Evolutionary conservation across 2,888 invertebrate species (phyloP), one percentile per base, ranked within the genome.

Genomic region (Steinernema hermaphroditum): DNA sequence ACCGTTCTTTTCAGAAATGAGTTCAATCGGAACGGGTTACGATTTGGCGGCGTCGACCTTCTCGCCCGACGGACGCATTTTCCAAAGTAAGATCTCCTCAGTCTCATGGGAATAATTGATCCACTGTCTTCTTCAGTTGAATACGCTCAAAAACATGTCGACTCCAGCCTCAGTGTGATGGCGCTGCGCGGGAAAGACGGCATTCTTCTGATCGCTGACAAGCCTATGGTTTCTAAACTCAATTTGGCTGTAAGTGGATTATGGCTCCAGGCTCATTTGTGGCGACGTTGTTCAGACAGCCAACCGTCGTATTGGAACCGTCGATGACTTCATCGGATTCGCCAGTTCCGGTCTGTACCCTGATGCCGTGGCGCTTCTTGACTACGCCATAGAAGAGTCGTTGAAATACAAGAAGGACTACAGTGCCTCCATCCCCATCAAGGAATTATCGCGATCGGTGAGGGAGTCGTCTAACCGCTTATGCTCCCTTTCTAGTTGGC

Each of bases 11-110:
- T 16, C 62, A 62, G 62, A 29, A n/a, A 94, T 94, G 94, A 94
- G 94, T 91, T 94, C 94, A 32, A 94, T 95, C 87, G 94, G 94
- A 81, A 94, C 94, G 78, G 94, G 94, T 81, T 99, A 99, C 88
- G 98, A 99, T 91, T 90, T 99, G 85, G 97, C 97, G 75, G 98
- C 98, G 19, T 96, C 98, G 50, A 98, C 98, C 90, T 98, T 98
- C 89, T 98, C 97, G 1, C 98, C 98, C 1, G 98, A 98, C 88
- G 98, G 98, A 12, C 90, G 97, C 82, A 97, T 99, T 50, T 80
- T 80, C 70, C 80, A 80, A 69, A 32, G 50, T 50, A 14, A 46
- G 46, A 43, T 43, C 43, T 43, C 14, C 43, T 43, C 43, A 8
- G 8, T 41, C 41, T 8, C 41, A 9, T 14, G 14, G 8, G 9